Evolutionary conservation across 35 echinoderm and acorn worm species (phyloP), one percentile per base, ranked within the genome.

Genomic region (Amphiura filiformis): DNA sequence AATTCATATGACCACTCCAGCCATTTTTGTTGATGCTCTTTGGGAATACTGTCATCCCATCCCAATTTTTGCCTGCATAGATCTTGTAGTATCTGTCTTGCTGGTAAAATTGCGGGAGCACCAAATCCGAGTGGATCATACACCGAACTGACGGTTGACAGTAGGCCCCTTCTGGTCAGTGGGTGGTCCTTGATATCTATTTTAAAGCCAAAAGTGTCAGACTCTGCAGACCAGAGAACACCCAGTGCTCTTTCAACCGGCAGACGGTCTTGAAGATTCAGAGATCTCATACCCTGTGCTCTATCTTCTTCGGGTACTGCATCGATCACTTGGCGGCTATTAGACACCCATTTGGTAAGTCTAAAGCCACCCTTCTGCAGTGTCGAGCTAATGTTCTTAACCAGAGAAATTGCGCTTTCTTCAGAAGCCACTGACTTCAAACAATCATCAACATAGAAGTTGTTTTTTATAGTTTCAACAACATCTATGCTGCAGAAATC

Each of bases 381-480:
- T 18, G 90, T 31, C 26, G 18, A 41, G 22, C 32, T 35, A 14
- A 61, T 84, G 31, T 75, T 39, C 32, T 86, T 65, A 12, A 86
- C 76, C 11, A 88, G 80, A 22, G 78, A 33, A 15, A 83, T 84
- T 2, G 93, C 89, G 30, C 78, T 80, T 17, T 76, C 75, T 11
- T 75, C 85, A 49, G 78, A 65, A 65, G 77, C 35, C 3, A 91
- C 93, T 31, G 84, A 87, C 28, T 57, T 75, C 34, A 95, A 76
- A 34, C 93, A 89, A 38, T 91, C 93, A 57, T 95, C 93, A 1
- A 95, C 93, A 80, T 95, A 95, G 44, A 95, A 91, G 34, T 75
- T 70, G 42, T 34, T 82, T 13, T 82, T 85, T 0, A 88, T 78
- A 35, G 57, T 84, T 15, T 80, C 38, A 14, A 44, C 32, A 38